Percentiles rank a stretch among this genome's conserved stretches.
Conservation (phyloP, 2,888 invertebrate genomes). For the Harpagoxenus sublaevis region DNA sequence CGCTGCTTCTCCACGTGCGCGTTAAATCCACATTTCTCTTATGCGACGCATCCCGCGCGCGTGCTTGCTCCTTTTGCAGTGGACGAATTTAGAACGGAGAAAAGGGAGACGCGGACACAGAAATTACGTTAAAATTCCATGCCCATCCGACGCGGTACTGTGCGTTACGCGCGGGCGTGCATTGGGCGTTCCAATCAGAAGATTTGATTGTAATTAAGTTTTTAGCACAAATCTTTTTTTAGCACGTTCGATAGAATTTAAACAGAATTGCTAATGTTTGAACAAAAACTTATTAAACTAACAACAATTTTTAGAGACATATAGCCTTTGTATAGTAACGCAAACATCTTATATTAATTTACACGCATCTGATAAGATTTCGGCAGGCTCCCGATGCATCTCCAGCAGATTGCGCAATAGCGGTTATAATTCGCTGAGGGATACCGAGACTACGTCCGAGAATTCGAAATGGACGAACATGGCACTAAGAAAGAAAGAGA, state of each 20-base stretch:
- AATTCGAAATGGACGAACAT: not conserved
- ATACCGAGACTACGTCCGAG: not conserved
- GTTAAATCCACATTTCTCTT: slow-evolving; percentile 30
- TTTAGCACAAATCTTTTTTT: not conserved
- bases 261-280: not conserved
- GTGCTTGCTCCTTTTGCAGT: slow-evolving; percentile 29
- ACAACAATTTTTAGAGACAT: not conserved
- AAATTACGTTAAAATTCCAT: slow-evolving; percentile 38
- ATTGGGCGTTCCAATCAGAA: not conserved
- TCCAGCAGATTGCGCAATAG: not conserved
- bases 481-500: not conserved
- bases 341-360: not conserved
- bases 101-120: slow-evolving; percentile 13
- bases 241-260: not conserved
- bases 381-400: not conserved
- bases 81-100: slow-evolving; percentile 42
- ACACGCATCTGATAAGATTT: not conserved
- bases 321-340: not conserved
- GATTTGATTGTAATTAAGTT: not conserved
- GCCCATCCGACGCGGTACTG: not conserved
- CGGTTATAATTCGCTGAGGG: not conserved
- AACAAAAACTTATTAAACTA: not conserved
- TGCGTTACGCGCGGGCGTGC: not conserved
- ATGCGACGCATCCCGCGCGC: not conserved
- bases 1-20: not conserved